Conservation (phyloP, 2,888 invertebrate species). For the Notocelia uddmanniana region DNA sequence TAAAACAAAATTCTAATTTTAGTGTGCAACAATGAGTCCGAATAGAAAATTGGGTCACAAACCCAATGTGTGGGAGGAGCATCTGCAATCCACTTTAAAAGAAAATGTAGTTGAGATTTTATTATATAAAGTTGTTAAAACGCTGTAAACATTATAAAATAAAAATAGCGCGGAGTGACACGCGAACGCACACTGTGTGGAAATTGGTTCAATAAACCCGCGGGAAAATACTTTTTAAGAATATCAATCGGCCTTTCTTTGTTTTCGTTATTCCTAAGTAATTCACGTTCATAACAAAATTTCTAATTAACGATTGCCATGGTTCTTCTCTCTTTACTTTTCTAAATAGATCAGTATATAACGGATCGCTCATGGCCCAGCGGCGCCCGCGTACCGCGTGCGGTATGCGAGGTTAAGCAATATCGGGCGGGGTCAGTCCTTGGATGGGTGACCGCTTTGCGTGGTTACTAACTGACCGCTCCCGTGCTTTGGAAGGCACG, state of each 20-base stretch:
- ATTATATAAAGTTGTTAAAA: constrained; percentile 45
- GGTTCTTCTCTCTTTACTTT: too few relatives aligned
- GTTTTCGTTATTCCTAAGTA: not conserved
- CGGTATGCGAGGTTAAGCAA: too few relatives aligned
- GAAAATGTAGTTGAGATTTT: constrained; percentile 40
- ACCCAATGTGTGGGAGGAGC: constrained; percentile 56
- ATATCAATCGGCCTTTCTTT: not conserved
- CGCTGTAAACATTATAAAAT: constrained; percentile 44
- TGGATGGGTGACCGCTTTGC: too few relatives aligned
- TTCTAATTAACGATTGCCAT: not conserved
- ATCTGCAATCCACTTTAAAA: constrained; percentile 42
- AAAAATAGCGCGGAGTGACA: constrained; percentile 47
- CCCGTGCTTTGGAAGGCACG: too few relatives aligned
- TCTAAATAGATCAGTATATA: too few relatives aligned
- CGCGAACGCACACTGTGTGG: not conserved
- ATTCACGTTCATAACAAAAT: not conserved
- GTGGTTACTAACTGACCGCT: too few relatives aligned
- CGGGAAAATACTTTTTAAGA: not conserved
- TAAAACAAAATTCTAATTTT: constrained; percentile 8
- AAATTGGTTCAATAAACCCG: constrained; percentile 34
- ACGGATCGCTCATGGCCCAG: too few relatives aligned
- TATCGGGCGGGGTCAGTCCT: too few relatives aligned
- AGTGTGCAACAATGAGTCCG: constrained; percentile 43
- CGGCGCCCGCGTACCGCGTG: too few relatives aligned
- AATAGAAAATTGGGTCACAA: constrained; percentile 64